Percentiles rank a stretch among this genome's conserved stretches.
phyloP scores from a whole-genome alignment of 2,888 invertebrate species.

The Pseudococcus longispinus region DNA sequence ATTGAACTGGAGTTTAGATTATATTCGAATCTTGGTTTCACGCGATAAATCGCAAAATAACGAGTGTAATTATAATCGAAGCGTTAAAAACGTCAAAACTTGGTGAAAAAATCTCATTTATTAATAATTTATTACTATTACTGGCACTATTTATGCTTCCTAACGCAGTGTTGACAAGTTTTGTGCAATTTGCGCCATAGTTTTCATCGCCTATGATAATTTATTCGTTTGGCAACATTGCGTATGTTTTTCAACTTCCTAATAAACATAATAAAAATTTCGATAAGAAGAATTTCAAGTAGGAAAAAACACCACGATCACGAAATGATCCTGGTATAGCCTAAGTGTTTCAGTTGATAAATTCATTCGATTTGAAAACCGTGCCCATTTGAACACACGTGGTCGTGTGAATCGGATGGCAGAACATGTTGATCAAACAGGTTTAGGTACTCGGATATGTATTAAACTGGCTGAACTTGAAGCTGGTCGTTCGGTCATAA shows the following conservation, averaged over 20 bases:
- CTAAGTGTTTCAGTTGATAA: neutral
- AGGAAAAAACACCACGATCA: neutral
- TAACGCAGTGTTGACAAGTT: neutral
- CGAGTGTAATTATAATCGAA: no score
- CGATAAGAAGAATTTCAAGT: neutral
- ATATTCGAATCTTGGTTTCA: neutral
- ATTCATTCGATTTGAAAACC: neutral
- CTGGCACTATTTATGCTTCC: neutral
- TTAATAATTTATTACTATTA: neutral
- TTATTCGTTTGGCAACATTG: neutral
- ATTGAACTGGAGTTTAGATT: neutral
- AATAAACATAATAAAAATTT: no score
- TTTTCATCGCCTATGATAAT: neutral
- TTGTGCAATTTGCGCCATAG: neutral
- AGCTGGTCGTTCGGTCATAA: no score
- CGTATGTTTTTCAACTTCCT: neutral
- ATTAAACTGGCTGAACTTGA: no score
- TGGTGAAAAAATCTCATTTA: no score
- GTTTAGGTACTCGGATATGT: no score
- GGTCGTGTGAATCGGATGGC: neutral
- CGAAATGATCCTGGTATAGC: neutral
- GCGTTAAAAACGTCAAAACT: no score
- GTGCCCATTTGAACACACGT: neutral
- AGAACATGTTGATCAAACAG: neutral
- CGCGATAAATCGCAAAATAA: no score